Base-by-base conservation (phyloP, 2,113 vertebrate species). In the Lophura nycthemera region DNA sequence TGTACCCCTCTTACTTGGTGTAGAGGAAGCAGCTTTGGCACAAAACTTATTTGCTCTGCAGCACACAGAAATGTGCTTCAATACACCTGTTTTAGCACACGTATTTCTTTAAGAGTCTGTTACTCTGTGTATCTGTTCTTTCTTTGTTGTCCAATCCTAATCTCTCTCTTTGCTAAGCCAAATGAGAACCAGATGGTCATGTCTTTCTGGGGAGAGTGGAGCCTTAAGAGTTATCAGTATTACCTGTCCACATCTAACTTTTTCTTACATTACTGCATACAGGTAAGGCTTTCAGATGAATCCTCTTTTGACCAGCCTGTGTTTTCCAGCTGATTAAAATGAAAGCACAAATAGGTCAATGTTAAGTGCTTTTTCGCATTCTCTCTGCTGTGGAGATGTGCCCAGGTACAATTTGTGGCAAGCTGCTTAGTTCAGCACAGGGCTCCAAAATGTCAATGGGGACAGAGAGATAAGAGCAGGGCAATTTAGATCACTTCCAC, bases 351-450 rank as follows among this genome's bases (percentile, higher is more conserved):
- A 45, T 5, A 89, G 75, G 82, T 74, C 94, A 88, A 1, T 61
- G 88, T 45, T 72, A 94, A 92, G 74, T 88, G 94, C 50, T 91
- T 92, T 90, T 88, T 86, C 85, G n/a, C 61, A 88, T 61, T 11
- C 61, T 93, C 42, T 48, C 19, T 48, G 72, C 61, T 59, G 65
- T 18, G n/a, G 42, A 86, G 61, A 65, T 57, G 6, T 2, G 65
- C 70, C 69, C 88, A 59, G 78, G 79, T 4, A 22, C 70, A 11
- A 16, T 67, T 70, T 54, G 76, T 81, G 69, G 64, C 82, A 52
- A 77, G 67, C 67, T 85, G 71, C 75, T 95, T 45, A 47, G 60
- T 36, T 88, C 67, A n/a, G 66, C 85, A 50, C 6, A 4, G 50
- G 88, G 27, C 27, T 92, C 73, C 88, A 77, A 66, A 91, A 50